phyloP scores from a whole-genome alignment of 2,113 vertebrate species.

The Ceyx cyanopectus region DNA sequence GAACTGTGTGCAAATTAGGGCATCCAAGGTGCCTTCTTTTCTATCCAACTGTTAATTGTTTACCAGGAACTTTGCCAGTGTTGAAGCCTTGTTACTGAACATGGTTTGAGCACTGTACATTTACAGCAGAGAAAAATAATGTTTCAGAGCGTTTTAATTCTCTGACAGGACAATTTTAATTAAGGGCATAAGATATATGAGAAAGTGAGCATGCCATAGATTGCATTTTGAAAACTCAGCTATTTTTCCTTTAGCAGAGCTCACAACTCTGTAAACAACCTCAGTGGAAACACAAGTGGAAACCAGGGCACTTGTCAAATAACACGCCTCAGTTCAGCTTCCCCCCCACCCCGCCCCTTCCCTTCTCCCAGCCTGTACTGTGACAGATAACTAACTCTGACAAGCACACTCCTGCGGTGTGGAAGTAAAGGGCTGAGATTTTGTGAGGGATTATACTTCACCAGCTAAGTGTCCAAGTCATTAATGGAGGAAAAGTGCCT shows the following conservation, averaged over 20 bases:
- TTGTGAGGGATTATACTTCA: slow-evolving; percentile 13
- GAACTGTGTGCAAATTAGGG: background rate
- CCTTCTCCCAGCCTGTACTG: background rate
- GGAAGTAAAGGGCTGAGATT: background rate
- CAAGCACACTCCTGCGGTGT: background rate
- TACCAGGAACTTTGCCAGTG: background rate
- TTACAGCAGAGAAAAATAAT: background rate
- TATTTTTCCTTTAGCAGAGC: slow-evolving; percentile 5
- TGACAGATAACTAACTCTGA: slow-evolving; percentile 23
- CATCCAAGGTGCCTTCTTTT: background rate
- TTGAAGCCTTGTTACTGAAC: background rate
- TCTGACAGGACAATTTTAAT: slow-evolving; percentile 25
- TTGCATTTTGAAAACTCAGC: slow-evolving; percentile 13
- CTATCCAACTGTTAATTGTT: background rate
- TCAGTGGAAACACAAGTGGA: background rate
- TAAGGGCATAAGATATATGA: background rate
- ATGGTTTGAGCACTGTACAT: background rate
- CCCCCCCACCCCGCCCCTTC: background rate
- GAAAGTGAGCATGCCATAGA: background rate
- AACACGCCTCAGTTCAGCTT: background rate
- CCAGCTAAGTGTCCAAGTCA: background rate
- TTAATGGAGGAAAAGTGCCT: slow-evolving; percentile 9
- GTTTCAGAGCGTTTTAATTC: background rate
- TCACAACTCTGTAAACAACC: background rate
- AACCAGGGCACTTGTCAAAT: background rate